These are phyloP conservation scores for Slavum lentiscoides DNA, from an alignment of 2,888 invertebrate species.

Conservation along the genomic window DNA sequence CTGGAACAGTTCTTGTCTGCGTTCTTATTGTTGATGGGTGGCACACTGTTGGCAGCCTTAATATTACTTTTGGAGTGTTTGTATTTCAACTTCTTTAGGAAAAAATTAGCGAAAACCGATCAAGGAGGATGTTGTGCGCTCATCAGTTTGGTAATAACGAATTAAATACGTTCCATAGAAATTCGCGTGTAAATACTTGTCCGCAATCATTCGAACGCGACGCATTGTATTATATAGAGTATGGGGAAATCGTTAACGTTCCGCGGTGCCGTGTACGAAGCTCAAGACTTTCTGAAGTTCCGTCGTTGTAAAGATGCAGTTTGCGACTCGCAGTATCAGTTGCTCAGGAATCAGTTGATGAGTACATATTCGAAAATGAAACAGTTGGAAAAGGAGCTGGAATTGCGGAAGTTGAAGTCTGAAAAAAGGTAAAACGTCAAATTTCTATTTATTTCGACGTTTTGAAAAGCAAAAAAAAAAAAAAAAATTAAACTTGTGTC, in stretches of 20 bases:
- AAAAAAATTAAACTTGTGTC: slow-evolving; percentile 45
- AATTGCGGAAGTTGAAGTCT: slow-evolving; percentile 63
- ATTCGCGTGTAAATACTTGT: no score
- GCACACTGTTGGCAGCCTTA: slow-evolving; percentile 86
- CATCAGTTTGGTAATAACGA: slow-evolving; percentile 79
- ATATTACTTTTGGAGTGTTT: slow-evolving; percentile 88
- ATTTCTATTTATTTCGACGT: neutral
- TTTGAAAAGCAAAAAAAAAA: slow-evolving; percentile 32
- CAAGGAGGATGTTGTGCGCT: slow-evolving; percentile 88
- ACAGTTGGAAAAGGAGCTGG: slow-evolving; percentile 83
- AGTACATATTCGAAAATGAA: slow-evolving; percentile 81
- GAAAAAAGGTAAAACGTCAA: slow-evolving; percentile 38
- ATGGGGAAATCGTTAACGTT: slow-evolving; percentile 80
- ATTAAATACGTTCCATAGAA: neutral
- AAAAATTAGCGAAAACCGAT: slow-evolving; percentile 84
- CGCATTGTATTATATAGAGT: slow-evolving; percentile 60
- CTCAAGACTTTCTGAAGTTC: slow-evolving; percentile 74
- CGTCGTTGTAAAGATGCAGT: slow-evolving; percentile 78
- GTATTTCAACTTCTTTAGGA: slow-evolving; percentile 91
- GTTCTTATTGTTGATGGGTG: slow-evolving; percentile 91
- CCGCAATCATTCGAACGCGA: no score
- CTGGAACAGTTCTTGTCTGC: slow-evolving; percentile 96
- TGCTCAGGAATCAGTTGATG: slow-evolving; percentile 87
- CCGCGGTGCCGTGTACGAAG: slow-evolving; percentile 77
- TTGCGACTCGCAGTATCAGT: slow-evolving; percentile 84